Conservation (phyloP, 2,888 invertebrate species). For the Mantis religiosa region DNA sequence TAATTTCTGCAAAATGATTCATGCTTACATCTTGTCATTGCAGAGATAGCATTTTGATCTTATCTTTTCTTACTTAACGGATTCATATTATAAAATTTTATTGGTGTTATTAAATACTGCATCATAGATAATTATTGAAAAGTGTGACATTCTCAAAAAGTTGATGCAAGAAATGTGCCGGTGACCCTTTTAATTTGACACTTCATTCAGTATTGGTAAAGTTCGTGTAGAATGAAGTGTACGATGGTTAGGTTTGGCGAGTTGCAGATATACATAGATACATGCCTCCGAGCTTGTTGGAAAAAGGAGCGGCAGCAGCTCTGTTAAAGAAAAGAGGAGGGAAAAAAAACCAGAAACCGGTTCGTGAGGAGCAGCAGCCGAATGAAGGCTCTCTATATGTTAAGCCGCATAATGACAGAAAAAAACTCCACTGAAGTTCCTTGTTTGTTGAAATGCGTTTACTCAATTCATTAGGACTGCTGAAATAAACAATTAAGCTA, state of each 20-base stretch:
- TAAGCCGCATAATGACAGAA: background rate
- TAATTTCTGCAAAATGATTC: no score
- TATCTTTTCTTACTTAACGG: no score
- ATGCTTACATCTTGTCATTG: no score
- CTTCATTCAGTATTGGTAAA: no score
- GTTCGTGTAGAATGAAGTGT: no score
- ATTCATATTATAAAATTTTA: no score
- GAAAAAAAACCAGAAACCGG: background rate
- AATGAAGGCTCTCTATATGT: background rate
- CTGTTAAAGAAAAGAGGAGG: background rate
- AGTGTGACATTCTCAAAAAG: no score
- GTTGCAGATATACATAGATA: background rate
- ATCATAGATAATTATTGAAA: no score
- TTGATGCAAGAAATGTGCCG: no score
- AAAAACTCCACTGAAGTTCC: background rate
- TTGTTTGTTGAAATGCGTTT: background rate
- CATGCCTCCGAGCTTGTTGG: background rate
- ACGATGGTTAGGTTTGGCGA: background rate
- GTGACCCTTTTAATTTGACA: no score
- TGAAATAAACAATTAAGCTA: background rate
- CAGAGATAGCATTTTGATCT: no score
- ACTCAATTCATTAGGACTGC: background rate
- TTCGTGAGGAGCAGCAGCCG: background rate
- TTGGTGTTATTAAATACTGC: no score
- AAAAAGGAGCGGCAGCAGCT: background rate